Percentiles rank a stretch among this genome's conserved stretches.
phyloP scores from a whole-genome alignment of 1,140 invertebrate species.

The Andrena cerasifolii region DNA sequence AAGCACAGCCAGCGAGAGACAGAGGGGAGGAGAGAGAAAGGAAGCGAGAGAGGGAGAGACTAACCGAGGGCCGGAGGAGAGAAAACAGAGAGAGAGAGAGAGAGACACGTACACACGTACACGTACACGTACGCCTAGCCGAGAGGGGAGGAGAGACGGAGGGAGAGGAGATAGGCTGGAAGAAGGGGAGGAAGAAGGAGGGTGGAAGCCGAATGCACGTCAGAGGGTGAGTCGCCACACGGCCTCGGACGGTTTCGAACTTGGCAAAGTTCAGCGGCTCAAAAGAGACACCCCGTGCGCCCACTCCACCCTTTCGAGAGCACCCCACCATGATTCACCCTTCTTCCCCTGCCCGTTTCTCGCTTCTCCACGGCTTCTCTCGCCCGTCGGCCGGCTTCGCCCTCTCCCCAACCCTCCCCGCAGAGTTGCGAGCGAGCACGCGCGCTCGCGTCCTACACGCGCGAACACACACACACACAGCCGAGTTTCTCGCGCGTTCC shows the following conservation, averaged over 20 bases:
- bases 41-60: conserved; percentile 9
- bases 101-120: not conserved
- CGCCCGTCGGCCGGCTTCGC: conserved; percentile 47
- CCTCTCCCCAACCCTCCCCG: not conserved
- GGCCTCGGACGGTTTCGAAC: conserved; percentile 68
- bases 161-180: conserved; percentile 6
- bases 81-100: conserved; percentile 26
- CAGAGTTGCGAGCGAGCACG: not conserved
- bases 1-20: too few species aligned
- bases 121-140: not conserved
- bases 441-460: not conserved
- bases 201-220: conserved; percentile 41
- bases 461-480: not conserved
- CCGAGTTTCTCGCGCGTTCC: conserved; percentile 3
- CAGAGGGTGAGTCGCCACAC: conserved; percentile 57
- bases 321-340: conserved; percentile 60
- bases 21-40: conserved; percentile 13
- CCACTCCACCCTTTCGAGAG: conserved; percentile 54
- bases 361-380: conserved; percentile 62
- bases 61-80: not conserved
- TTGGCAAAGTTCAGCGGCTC: conserved; percentile 74
- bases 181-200: conserved; percentile 37
- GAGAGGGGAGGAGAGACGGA: not conserved
- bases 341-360: conserved; percentile 23
- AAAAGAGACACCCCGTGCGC: conserved; percentile 66